Evolutionary conservation across 2,888 invertebrate species (phyloP).

Genomic region (Aspidiotus destructor): DNA sequence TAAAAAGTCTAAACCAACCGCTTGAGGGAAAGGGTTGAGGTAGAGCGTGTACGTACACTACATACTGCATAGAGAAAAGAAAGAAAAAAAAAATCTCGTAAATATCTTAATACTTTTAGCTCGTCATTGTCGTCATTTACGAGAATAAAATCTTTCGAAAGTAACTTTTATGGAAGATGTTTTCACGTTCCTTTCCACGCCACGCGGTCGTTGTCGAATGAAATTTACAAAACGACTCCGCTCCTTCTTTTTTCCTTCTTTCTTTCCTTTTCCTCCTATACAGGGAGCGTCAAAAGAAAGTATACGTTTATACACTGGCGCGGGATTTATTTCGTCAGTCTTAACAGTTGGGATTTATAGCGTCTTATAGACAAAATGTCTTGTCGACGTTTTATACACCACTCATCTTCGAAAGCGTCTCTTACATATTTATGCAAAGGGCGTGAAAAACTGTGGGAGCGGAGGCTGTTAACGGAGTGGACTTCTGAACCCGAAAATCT

Average conservation of each 20-base stretch:
- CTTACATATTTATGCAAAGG: conserved; percentile 29
- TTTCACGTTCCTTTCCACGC: conserved; percentile 12
- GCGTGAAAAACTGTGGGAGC: conserved; percentile 14
- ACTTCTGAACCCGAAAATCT: conserved; percentile 13
- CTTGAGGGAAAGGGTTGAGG: neutral
- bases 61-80: neutral
- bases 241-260: neutral
- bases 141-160: conserved; percentile 21
- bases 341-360: conserved; percentile 27
- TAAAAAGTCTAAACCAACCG: conserved; percentile 2
- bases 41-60: too few species aligned
- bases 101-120: conserved; percentile 29
- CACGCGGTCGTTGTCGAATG: conserved; percentile 6
- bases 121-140: conserved; percentile 19
- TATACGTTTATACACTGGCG: neutral
- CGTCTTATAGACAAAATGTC: conserved; percentile 29
- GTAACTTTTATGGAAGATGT: conserved; percentile 17
- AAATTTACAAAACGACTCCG: conserved; percentile 22
- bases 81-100: conserved; percentile 11
- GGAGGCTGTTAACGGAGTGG: conserved; percentile 10
- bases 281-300: neutral
- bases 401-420: conserved; percentile 23
- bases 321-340: conserved; percentile 28
- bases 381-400: conserved; percentile 16
- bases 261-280: too few species aligned